phyloP scores from a whole-genome alignment of 2,797 vertebrate species.

The Rallus crepitans region DNA sequence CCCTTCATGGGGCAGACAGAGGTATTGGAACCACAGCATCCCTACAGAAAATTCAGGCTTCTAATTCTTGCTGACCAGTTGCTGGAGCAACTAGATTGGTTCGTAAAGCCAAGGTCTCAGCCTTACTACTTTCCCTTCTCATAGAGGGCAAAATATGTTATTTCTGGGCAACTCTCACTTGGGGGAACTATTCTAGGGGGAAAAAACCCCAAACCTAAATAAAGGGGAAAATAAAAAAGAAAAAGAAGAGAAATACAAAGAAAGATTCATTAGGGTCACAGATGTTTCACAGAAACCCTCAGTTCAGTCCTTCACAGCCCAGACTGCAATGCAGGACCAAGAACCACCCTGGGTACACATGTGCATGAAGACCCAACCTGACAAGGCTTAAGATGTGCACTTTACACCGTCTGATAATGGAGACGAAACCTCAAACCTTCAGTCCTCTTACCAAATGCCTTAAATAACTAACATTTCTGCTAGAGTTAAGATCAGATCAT shows the following conservation, averaged over 20 bases:
- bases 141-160: neutral
- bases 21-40: neutral
- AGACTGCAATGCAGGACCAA: neutral
- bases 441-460: neutral
- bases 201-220: no score
- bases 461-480: neutral
- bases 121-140: neutral
- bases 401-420: neutral
- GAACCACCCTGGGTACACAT: neutral
- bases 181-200: neutral
- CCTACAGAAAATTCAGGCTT: neutral
- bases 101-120: neutral
- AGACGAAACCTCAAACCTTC: conserved; percentile 1
- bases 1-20: neutral
- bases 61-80: neutral
- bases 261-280: neutral
- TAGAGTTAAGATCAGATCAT: neutral
- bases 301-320: neutral
- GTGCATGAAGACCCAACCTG: neutral
- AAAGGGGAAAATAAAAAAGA: no score
- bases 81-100: neutral
- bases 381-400: neutral
- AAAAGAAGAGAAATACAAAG: neutral
- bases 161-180: neutral
- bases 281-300: neutral